These are phyloP conservation scores for Sarcophaga variegata DNA, from an alignment of 2,888 invertebrate genomes.

Conservation along the genomic window DNA sequence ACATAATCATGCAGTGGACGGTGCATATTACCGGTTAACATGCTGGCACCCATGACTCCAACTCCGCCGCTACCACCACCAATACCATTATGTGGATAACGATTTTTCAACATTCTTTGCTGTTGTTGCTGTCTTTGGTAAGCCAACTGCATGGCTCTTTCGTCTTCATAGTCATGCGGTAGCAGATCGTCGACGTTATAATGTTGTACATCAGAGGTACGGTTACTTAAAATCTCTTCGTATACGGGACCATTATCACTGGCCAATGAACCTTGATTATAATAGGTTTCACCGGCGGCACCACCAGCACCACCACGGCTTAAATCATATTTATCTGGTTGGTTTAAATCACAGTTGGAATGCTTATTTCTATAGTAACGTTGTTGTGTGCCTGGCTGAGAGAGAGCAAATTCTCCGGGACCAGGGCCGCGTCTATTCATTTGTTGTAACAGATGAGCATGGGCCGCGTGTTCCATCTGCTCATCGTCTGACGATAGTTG, in stretches of 20 bases:
- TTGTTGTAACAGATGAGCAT: slow-evolving; percentile 77
- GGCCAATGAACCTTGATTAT: slow-evolving; percentile 76
- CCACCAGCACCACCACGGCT: slow-evolving; percentile 67
- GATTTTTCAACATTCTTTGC: slow-evolving; percentile 74
- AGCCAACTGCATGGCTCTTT: slow-evolving; percentile 72
- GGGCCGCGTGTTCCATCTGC: slow-evolving; percentile 75
- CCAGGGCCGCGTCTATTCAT: slow-evolving; percentile 75
- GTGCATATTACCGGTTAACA: slow-evolving; percentile 36
- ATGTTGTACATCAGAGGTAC: slow-evolving; percentile 79
- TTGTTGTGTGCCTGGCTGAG: slow-evolving; percentile 71
- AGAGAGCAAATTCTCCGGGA: slow-evolving; percentile 65
- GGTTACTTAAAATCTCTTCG: slow-evolving; percentile 81
- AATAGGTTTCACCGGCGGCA: slow-evolving; percentile 76
- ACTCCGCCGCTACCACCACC: slow-evolving; percentile 62
- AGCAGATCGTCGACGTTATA: slow-evolving; percentile 77
- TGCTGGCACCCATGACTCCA: slow-evolving; percentile 65
- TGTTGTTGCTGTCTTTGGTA: slow-evolving; percentile 68
- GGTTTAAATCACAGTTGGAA: slow-evolving; percentile 79
- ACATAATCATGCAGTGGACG: slow-evolving; percentile 63
- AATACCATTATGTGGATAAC: slow-evolving; percentile 68
- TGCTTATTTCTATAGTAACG: slow-evolving; percentile 80
- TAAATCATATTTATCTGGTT: slow-evolving; percentile 68
- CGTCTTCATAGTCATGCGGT: slow-evolving; percentile 73
- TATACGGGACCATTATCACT: slow-evolving; percentile 79
- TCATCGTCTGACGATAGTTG: slow-evolving; percentile 80